These are phyloP conservation scores for Microcaecilia unicolor DNA, from an alignment of 2,797 vertebrate species.

Conservation along the genomic window DNA sequence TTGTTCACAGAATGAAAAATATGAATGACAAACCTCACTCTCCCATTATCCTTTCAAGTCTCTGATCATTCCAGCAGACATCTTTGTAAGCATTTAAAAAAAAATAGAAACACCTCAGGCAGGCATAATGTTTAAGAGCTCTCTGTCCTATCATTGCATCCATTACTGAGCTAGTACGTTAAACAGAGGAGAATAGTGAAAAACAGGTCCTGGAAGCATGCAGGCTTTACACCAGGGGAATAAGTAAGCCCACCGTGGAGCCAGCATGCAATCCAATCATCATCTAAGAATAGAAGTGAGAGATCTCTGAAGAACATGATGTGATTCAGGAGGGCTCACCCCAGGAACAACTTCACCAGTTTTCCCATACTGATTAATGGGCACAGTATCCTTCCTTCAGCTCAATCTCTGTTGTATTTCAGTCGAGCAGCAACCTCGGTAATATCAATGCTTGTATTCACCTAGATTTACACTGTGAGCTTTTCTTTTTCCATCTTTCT, in stretches of 20 bases:
- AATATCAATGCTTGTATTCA: too few relatives aligned
- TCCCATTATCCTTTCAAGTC: constrained; percentile 22
- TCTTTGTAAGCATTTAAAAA: constrained; percentile 9
- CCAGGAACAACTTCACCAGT: neutral
- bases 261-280: neutral
- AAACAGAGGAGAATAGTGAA: neutral
- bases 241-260: constrained; percentile 10
- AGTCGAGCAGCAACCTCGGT: neutral
- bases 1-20: neutral
- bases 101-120: constrained; percentile 2
- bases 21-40: neutral
- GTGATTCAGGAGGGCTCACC: constrained; percentile 11
- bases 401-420: neutral
- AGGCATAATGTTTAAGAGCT: neutral
- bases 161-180: too few relatives aligned
- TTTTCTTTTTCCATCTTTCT: too few relatives aligned
- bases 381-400: neutral
- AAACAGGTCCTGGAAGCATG: constrained; percentile 3
- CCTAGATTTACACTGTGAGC: too few relatives aligned
- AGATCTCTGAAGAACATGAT: constrained; percentile 8
- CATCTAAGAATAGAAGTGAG: constrained; percentile 11
- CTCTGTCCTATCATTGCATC: too few relatives aligned
- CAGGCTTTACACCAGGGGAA: neutral
- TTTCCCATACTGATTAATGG: constrained; percentile 19
- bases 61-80: constrained; percentile 9